Base-by-base conservation (phyloP, 2,888 invertebrate species). In the Tridacna gigas region DNA sequence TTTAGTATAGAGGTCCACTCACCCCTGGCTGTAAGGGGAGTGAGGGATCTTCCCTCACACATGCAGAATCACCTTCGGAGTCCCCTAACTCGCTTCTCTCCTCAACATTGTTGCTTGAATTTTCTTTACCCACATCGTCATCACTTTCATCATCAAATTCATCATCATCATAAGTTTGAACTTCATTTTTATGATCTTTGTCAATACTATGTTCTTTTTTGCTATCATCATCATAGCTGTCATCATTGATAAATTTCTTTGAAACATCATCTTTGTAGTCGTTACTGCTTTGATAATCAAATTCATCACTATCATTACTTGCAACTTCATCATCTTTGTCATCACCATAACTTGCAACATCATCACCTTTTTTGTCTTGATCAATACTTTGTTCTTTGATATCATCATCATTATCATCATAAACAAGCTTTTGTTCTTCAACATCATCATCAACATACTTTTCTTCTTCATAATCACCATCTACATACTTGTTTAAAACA, bases 11-110 rank as follows among this genome's bases (percentile, higher is more conserved):
- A n/a, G 37, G 7, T 37, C 26, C 26, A 79, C 88, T 73, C 83
- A 88, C 88, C 81, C 83, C 88, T 74, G 86, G 80, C 75, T 82
- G 79, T 60, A 88, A 83, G 80, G 84, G 79, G 71, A 56, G 79
- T 37, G 71, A 71, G 71, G 51, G 51, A 7, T 26, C 22, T 4
- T 48, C 71, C 51, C 71, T 78, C 78, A 60, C 71, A 25, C 61
- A 73, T 15, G 26, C 48, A 63, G 71, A 25, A 60, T 78, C 78
- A 47, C 20, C 26, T 20, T 25, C 69, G 20, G 63, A 63, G 71
- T 71, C 71, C 48, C 51, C 71, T 47, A 26, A 78, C 20, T 37
- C 71, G 12, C 63, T 71, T 48, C 13, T 78, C 37, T 63, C 63
- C 63, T 61, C 71, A 4, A 37, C 60, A 60, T n/a, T 9, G 9